Conservation (phyloP, 2,113 vertebrate genomes). For the Salminus brasiliensis region DNA sequence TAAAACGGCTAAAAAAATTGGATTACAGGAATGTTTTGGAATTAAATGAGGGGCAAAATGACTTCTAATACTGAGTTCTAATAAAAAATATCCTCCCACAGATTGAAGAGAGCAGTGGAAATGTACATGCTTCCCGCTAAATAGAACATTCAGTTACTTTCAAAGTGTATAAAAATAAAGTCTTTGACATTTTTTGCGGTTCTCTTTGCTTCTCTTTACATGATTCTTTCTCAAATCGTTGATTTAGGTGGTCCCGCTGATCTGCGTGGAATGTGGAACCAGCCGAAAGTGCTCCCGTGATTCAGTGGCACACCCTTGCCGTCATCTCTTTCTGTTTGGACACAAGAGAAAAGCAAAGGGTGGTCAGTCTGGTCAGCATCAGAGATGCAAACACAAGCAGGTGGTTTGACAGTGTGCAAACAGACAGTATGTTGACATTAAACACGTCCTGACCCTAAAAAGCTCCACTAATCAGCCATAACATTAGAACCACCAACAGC, state of each 20-base stretch:
- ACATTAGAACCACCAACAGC: no score
- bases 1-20: no score
- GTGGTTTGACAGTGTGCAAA: no score
- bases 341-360: slow-evolving; percentile 39
- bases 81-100: slow-evolving; percentile 60
- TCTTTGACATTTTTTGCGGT: slow-evolving; percentile 71
- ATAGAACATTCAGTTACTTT: slow-evolving; percentile 78
- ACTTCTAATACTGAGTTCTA: slow-evolving; percentile 72
- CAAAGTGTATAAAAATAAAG: slow-evolving; percentile 78
- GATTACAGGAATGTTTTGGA: slow-evolving; percentile 68
- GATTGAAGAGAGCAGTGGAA: slow-evolving; percentile 56
- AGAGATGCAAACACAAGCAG: slow-evolving; percentile 8
- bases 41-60: slow-evolving; percentile 62
- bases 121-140: slow-evolving; percentile 59
- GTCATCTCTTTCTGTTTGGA: slow-evolving; percentile 95
- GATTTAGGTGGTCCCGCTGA: slow-evolving; percentile 36
- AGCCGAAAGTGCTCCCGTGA: not conserved
- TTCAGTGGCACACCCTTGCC: slow-evolving; percentile 91
- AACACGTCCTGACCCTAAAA: no score
- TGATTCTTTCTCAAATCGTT: slow-evolving; percentile 61
- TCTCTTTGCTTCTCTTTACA: slow-evolving; percentile 59
- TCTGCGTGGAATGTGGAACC: slow-evolving; percentile 22
- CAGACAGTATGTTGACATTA: no score
- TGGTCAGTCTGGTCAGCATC: not conserved
- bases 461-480: no score